phyloP scores from a whole-genome alignment of 2,113 vertebrate species.

The Sceloporus undulatus region DNA sequence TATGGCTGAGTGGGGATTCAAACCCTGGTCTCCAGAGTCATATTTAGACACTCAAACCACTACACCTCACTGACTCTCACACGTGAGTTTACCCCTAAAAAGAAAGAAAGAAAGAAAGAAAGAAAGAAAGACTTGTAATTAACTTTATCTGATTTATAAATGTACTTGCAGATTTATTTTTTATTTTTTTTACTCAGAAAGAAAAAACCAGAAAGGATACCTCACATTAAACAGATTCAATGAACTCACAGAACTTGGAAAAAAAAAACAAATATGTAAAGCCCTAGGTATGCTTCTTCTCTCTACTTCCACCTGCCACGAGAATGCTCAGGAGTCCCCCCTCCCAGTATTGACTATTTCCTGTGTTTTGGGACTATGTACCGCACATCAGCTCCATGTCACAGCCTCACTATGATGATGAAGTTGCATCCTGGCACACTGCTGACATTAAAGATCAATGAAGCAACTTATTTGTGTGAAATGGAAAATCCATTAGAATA shows the following conservation, averaged over 20 bases:
- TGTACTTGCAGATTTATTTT: neutral
- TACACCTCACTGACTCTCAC: too few species aligned
- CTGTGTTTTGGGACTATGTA: constrained; percentile 7
- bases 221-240: neutral
- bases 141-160: neutral
- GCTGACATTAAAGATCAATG: constrained; percentile 55
- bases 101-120: too few species aligned
- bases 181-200: neutral
- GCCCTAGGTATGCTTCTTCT: neutral
- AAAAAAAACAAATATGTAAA: neutral
- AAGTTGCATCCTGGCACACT: constrained; percentile 31
- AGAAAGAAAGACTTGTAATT: too few species aligned
- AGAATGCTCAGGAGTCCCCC: neutral
- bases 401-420: constrained; percentile 34
- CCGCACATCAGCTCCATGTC: constrained; percentile 17
- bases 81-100: too few species aligned
- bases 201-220: neutral
- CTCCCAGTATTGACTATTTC: neutral
- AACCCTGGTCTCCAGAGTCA: too few species aligned
- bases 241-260: neutral
- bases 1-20: too few species aligned
- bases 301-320: too few species aligned
- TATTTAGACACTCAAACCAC: too few species aligned
- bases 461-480: constrained; percentile 52
- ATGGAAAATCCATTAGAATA: constrained; percentile 57